These are phyloP conservation scores for Ophion slaviceki DNA, from an alignment of 2,888 invertebrate genomes.

Conservation along the genomic window DNA sequence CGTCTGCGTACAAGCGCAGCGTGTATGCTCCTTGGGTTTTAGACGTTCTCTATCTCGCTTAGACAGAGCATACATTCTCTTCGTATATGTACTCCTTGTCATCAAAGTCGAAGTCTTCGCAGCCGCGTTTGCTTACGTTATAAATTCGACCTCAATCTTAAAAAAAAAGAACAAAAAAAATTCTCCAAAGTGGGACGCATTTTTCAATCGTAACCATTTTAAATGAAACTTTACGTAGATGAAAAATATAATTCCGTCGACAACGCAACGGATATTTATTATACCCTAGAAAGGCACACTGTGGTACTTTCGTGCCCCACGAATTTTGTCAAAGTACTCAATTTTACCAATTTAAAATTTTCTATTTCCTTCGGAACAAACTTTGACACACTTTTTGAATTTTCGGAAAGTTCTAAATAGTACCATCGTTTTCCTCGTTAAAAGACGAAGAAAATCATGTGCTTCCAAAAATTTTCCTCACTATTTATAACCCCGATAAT, in stretches of 20 bases:
- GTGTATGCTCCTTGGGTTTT: not conserved
- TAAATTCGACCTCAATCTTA: not conserved
- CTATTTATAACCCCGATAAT: no score
- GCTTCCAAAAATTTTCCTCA: no score
- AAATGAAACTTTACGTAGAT: not conserved
- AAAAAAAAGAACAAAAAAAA: not conserved
- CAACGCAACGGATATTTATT: no score
- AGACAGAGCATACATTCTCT: not conserved
- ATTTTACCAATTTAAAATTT: no score
- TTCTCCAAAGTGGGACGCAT: not conserved
- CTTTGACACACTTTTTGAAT: no score
- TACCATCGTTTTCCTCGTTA: no score
- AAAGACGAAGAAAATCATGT: no score
- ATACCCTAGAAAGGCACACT: no score
- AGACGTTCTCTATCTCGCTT: conserved; percentile 12
- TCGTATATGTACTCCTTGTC: not conserved
- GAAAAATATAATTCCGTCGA: not conserved
- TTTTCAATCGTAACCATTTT: not conserved
- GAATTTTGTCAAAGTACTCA: no score
- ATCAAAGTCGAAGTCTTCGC: not conserved
- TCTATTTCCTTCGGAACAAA: no score
- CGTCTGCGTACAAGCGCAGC: not conserved
- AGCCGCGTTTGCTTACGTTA: not conserved
- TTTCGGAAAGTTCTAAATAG: no score
- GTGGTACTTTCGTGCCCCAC: no score